Evolutionary conservation across 2,888 invertebrate species (phyloP).

Genomic region (Morpho achilles): DNA sequence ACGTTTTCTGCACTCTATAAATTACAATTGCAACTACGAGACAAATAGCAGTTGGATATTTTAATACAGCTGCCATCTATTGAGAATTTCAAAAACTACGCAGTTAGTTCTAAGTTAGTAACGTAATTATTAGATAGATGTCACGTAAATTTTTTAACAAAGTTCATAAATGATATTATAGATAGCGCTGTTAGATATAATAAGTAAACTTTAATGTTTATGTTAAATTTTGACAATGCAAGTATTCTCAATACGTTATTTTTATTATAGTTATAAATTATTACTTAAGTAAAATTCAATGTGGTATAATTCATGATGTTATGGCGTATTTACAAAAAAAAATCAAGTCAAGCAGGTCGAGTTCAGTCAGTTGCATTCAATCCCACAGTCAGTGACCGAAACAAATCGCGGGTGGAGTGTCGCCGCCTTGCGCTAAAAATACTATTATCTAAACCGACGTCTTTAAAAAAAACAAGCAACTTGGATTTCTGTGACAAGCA

Average conservation of each 20-base stretch:
- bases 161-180: neutral
- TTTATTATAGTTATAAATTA: too few relatives aligned
- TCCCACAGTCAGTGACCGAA: constrained; percentile 43
- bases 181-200: constrained; percentile 1
- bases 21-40: too few relatives aligned
- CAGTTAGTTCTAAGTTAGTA: neutral
- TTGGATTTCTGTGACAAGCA: constrained; percentile 47
- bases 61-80: constrained; percentile 2
- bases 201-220: neutral
- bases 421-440: constrained; percentile 47
- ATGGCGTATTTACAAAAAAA: constrained; percentile 25
- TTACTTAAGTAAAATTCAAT: too few relatives aligned
- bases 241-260: too few relatives aligned
- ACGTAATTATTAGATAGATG: neutral
- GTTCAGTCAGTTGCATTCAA: constrained; percentile 28
- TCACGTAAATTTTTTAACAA: neutral
- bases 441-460: constrained; percentile 39
- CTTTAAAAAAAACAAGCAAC: constrained; percentile 42
- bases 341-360: constrained; percentile 37
- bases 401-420: constrained; percentile 36
- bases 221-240: too few relatives aligned
- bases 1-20: too few relatives aligned
- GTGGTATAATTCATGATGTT: too few relatives aligned
- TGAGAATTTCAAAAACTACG: neutral
- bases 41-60: too few relatives aligned